These are phyloP conservation scores for Porites divaricata DNA, from an alignment of 92 coral and sea anemone genomes.

Conservation along the genomic window DNA sequence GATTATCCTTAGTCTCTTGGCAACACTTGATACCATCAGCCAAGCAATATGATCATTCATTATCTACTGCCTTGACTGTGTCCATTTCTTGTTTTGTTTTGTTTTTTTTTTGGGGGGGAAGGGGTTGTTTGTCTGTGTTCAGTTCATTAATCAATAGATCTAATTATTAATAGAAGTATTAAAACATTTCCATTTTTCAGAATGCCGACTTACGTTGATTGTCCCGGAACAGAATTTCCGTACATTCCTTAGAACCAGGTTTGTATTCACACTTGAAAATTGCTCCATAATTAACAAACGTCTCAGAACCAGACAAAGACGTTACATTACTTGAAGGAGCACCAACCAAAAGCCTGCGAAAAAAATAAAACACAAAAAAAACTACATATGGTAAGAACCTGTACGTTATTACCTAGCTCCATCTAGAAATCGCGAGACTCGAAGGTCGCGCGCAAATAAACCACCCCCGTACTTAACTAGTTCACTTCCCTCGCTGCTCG, in stretches of 20 bases:
- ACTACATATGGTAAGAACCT: not conserved
- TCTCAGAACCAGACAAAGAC: slow-evolving; percentile 18
- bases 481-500: no score
- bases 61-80: no score
- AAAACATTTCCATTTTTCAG: no score
- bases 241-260: slow-evolving; percentile 21
- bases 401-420: not conserved
- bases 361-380: no score
- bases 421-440: not conserved
- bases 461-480: no score
- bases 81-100: no score
- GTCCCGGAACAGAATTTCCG: slow-evolving; percentile 30
- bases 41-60: no score
- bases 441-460: no score
- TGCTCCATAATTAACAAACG: slow-evolving; percentile 62
- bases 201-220: slow-evolving; percentile 18
- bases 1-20: no score
- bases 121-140: no score
- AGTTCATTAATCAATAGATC: not conserved
- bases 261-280: slow-evolving; percentile 63
- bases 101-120: no score
- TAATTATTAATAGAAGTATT: not conserved
- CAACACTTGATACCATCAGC: no score
- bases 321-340: slow-evolving; percentile 73
- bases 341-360: slow-evolving; percentile 69